phyloP scores from a whole-genome alignment of 1,140 invertebrate genomes.

The Aradophagus sp. region DNA sequence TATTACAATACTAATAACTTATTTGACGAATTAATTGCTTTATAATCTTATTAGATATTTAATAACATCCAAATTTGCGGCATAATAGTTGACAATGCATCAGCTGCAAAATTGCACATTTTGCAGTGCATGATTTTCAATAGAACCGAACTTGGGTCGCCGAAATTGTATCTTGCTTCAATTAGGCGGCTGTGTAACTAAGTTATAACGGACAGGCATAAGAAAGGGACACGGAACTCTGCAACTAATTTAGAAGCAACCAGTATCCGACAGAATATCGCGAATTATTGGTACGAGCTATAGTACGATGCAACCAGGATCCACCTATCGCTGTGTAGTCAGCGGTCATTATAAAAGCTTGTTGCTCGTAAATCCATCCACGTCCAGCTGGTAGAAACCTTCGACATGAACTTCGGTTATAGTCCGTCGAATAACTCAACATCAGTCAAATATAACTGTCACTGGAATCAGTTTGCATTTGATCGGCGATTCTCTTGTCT shows the following conservation, averaged over 20 bases:
- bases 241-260: conserved; percentile 62
- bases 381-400: no score
- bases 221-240: conserved; percentile 43
- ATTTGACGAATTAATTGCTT: no score
- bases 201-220: conserved; percentile 32
- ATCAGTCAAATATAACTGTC: no score
- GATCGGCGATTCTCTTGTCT: no score
- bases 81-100: no score
- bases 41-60: no score
- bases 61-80: no score
- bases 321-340: conserved; percentile 48
- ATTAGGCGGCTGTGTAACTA: conserved; percentile 32
- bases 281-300: conserved; percentile 57
- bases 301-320: conserved; percentile 29
- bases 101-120: conserved; percentile 4
- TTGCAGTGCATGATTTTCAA: conserved; percentile 19
- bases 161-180: conserved; percentile 41
- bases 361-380: conserved; percentile 41
- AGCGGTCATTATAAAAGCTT: conserved; percentile 43
- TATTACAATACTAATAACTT: no score
- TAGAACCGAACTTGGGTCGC: conserved; percentile 31
- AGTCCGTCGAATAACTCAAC: no score
- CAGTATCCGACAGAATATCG: conserved; percentile 55
- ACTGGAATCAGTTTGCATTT: no score
- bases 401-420: no score